phyloP scores from a whole-genome alignment of 2,797 vertebrate genomes.

The Myiothlypis coronata region DNA sequence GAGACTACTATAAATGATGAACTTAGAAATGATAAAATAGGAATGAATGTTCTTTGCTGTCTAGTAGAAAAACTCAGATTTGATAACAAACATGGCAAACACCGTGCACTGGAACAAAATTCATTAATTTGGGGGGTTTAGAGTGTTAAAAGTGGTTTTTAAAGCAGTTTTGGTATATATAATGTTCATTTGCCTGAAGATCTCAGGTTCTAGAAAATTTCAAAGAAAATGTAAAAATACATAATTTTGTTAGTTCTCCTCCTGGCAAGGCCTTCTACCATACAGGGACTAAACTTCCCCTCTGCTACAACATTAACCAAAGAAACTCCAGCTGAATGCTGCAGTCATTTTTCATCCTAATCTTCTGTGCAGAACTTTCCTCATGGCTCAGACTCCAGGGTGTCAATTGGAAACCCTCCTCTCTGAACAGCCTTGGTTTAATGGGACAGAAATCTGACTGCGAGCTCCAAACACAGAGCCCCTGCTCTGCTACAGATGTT shows the following conservation, averaged over 20 bases:
- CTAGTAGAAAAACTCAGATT: neutral
- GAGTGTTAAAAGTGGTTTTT: neutral
- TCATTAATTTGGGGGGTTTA: neutral
- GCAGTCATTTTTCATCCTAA: neutral
- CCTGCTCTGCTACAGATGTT: neutral
- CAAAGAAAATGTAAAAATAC: neutral
- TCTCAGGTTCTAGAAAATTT: neutral
- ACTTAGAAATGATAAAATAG: neutral
- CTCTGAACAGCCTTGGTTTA: neutral
- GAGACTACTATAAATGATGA: neutral
- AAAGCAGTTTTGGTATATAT: accelerated
- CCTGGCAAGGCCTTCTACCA: neutral
- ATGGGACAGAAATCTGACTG: neutral
- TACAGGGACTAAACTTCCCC: neutral
- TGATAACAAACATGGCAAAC: neutral
- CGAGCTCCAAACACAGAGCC: neutral
- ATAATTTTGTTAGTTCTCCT: neutral
- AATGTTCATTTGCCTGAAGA: neutral
- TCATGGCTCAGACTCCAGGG: neutral
- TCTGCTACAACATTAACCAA: neutral
- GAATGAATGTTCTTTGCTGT: neutral
- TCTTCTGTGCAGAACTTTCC: neutral
- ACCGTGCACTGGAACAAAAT: neutral
- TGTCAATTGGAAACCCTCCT: neutral
- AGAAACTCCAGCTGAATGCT: neutral